Percentiles rank a stretch among this genome's conserved stretches.
Conservation (phyloP, 2,797 vertebrate species). For the Schizothorax lantsangensis region DNA sequence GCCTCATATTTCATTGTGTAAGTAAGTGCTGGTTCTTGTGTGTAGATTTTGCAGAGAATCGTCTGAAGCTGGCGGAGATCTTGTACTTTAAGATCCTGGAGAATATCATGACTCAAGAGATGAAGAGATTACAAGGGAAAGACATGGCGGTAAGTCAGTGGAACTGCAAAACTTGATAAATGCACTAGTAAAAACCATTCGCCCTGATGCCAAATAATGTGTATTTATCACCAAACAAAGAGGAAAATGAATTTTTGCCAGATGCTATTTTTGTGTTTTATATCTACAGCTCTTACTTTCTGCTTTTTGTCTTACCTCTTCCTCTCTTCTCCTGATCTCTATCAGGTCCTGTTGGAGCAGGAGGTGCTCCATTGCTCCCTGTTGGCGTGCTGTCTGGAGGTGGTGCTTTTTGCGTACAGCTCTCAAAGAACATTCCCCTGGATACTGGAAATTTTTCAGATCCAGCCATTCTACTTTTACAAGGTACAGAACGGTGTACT, state of each 20-base stretch:
- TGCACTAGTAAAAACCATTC: neutral
- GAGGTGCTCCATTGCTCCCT: slow-evolving; percentile 94
- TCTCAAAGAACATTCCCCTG: slow-evolving; percentile 95
- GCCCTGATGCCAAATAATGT: neutral
- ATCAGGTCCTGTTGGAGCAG: slow-evolving; percentile 90
- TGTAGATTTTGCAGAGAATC: slow-evolving; percentile 94
- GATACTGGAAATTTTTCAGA: slow-evolving; percentile 88
- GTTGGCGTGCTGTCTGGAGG: slow-evolving; percentile 93
- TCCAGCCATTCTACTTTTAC: slow-evolving; percentile 93
- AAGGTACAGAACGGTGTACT: slow-evolving; percentile 80
- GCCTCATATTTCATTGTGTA: neutral
- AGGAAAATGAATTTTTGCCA: neutral
- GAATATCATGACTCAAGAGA: slow-evolving; percentile 91
- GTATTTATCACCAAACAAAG: neutral
- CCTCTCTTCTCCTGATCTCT: neutral
- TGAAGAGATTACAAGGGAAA: slow-evolving; percentile 88
- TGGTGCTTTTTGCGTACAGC: slow-evolving; percentile 94
- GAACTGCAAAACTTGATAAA: neutral
- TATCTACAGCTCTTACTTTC: neutral
- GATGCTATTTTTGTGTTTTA: no score
- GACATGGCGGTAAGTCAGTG: slow-evolving; percentile 90
- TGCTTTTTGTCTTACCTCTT: neutral
- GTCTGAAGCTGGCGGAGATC: slow-evolving; percentile 93
- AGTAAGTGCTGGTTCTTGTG: slow-evolving; percentile 25
- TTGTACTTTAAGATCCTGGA: slow-evolving; percentile 97